Evolutionary conservation across 2,888 invertebrate genomes (phyloP).

Genomic region (Cephus pygmeus): DNA sequence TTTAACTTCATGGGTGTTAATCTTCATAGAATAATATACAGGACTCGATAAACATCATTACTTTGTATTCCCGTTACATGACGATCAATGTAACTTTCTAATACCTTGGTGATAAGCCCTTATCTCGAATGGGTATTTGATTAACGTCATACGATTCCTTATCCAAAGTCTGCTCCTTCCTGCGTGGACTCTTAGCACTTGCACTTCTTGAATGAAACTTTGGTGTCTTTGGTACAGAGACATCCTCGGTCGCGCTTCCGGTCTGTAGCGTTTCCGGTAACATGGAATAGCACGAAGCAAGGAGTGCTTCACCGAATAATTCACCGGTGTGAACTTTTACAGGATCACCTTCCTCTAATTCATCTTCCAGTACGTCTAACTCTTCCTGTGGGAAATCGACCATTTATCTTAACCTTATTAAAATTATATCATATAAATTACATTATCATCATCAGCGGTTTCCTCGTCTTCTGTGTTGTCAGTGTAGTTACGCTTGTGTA

Average conservation of each 20-base stretch:
- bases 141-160: constrained; percentile 1
- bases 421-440: neutral
- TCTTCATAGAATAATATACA: constrained; percentile 7
- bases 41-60: neutral
- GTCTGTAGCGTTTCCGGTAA: constrained; percentile 8
- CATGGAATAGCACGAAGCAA: constrained; percentile 48
- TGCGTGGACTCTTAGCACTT: constrained; percentile 10
- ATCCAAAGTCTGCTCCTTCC: constrained; percentile 9
- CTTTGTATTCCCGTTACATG: neutral
- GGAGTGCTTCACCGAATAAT: constrained; percentile 52
- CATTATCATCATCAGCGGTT: constrained; percentile 52
- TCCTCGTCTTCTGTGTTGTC: constrained; percentile 26
- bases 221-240: constrained; percentile 15
- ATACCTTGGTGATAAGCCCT: constrained; percentile 29
- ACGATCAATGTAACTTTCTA: neutral
- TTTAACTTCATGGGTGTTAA: constrained; percentile 8
- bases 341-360: constrained; percentile 57
- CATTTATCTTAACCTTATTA: neutral
- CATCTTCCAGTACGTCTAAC: constrained; percentile 53
- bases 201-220: constrained; percentile 17
- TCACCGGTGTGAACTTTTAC: constrained; percentile 50
- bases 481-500: constrained; percentile 42
- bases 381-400: constrained; percentile 44
- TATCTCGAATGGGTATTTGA: constrained; percentile 19
- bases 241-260: neutral